Base-by-base conservation (phyloP, 2,888 invertebrate species). In the Cerceris rybyensis region DNA sequence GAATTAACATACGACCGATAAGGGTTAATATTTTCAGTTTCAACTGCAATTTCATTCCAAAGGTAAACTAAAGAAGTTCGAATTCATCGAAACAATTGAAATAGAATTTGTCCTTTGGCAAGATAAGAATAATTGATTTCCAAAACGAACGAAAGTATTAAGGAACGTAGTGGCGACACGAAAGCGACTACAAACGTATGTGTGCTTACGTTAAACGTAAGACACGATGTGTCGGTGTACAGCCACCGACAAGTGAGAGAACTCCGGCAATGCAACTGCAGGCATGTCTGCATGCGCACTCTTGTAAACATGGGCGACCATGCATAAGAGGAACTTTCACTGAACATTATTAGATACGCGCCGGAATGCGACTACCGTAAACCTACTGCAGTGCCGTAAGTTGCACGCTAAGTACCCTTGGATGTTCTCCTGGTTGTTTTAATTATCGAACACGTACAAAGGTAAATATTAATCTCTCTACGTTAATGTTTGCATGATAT, bases 301-400 rank as follows among this genome's bases (percentile, higher is more conserved):
- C 87, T 84, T 85, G 88, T 85, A 88, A 88, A 91, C 87, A 89
- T 82, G 86, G 84, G 85, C 89, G 87, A 83, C 87, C 86, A 87
- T 86, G 89, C 88, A 88, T 88, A 87, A 86, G 84, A 84, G 85
- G 75, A 88, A 91, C 91, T 91, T 91, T 91, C 91, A 91, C 91
- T 90, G 87, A 89, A 88, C 90, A 88, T 91, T 91, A 91, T 91
- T 91, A 91, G 91, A 89, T 90, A 90, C 91, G 90, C 89, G 88
- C 78, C 83, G 90, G 91, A 91, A 91, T 91, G 91, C 88, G 88
- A 90, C 91, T 91, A 91, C 91, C 89, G 91, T 89, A 90, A 90
- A 87, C 83, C 86, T 80, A 83, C 76, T 81, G 73, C 83, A 70
- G 80, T 78, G 81, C 74, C 77, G 81, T 82, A 82, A 85, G 66